phyloP scores from a whole-genome alignment of 2,113 vertebrate species.

The Cebidichthys violaceus region DNA sequence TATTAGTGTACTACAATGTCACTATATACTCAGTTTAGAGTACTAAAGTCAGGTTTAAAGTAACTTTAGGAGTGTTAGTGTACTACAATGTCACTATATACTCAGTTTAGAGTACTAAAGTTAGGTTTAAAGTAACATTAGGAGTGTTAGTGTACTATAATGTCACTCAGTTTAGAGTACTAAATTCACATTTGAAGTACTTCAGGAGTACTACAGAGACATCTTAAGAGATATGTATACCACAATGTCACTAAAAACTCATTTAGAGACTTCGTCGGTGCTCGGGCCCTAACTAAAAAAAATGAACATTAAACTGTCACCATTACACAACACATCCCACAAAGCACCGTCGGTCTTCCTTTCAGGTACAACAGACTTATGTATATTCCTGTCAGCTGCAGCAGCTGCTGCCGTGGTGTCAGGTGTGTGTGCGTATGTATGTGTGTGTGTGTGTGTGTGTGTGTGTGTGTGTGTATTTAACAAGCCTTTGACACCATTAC shows the following conservation, averaged over 20 bases:
- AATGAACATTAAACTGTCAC: background rate
- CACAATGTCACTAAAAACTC: no score
- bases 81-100: background rate
- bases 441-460: conserved; percentile 14
- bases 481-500: conserved; percentile 8
- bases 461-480: conserved; percentile 2
- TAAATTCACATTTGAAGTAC: background rate
- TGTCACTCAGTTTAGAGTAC: background rate
- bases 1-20: background rate
- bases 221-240: no score
- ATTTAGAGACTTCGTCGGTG: no score
- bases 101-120: background rate
- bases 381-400: background rate
- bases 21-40: background rate
- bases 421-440: conserved; percentile 46
- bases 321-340: background rate
- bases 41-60: background rate
- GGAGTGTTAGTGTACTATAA: no score
- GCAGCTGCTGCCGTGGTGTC: conserved; percentile 30
- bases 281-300: no score
- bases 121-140: background rate
- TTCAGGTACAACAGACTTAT: background rate
- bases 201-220: background rate
- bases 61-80: background rate
- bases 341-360: background rate